These are phyloP conservation scores for Trissolcus brochymenae DNA, from an alignment of 2,888 invertebrate species.

Conservation along the genomic window DNA sequence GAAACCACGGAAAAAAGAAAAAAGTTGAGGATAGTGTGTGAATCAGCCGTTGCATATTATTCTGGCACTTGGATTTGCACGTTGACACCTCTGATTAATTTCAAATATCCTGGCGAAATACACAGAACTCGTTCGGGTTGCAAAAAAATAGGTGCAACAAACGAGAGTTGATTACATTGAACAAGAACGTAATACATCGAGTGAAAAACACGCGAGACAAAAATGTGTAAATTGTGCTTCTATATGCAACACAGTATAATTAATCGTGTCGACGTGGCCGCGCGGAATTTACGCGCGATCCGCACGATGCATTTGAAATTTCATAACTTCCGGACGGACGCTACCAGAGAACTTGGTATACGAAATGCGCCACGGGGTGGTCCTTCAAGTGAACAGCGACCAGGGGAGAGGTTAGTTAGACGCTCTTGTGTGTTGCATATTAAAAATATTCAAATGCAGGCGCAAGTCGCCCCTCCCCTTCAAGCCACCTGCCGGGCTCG, in stretches of 20 bases:
- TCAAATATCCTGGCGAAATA: conserved; percentile 20
- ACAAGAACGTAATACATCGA: conserved; percentile 32
- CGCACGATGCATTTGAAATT: conserved; percentile 67
- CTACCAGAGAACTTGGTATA: conserved; percentile 24
- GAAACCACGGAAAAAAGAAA: background rate
- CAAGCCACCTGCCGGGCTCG: conserved; percentile 23
- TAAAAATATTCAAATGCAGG: conserved; percentile 73
- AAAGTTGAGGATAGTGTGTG: background rate
- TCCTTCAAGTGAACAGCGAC: conserved; percentile 41
- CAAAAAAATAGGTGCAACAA: conserved; percentile 20
- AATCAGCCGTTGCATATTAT: background rate
- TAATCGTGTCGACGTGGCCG: conserved; percentile 57
- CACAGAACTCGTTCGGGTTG: conserved; percentile 13
- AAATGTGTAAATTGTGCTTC: conserved; percentile 41
- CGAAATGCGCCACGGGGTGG: conserved; percentile 28
- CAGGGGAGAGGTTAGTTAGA: conserved; percentile 69
- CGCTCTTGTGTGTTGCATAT: conserved; percentile 70
- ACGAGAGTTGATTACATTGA: conserved; percentile 44
- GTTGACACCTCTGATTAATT: conserved; percentile 11
- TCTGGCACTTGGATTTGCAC: background rate
- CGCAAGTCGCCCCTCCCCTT: conserved; percentile 33
- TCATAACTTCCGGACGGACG: conserved; percentile 61
- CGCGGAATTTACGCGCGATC: conserved; percentile 65
- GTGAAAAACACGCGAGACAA: conserved; percentile 16
- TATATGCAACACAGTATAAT: conserved; percentile 37